A percentile compares a stretch with the other conserved stretches of the same genome.
phyloP scores from a whole-genome alignment of 2,888 invertebrate species.

The Uloborus plumipes region DNA sequence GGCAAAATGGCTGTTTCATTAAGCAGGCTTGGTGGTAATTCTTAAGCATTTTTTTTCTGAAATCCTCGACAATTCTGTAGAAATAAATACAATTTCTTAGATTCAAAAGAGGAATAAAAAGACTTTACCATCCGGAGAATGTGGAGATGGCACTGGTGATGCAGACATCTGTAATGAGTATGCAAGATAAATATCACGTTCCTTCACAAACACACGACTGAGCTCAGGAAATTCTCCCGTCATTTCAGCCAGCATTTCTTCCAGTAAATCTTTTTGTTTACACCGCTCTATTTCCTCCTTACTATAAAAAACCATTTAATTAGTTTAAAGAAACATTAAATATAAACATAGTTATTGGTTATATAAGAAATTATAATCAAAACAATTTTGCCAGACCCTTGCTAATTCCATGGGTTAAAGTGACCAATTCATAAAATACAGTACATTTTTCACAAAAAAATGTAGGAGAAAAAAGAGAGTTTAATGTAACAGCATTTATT shows the following conservation, averaged over 20 bases:
- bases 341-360: too few relatives aligned
- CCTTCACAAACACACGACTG: slow-evolving; percentile 91
- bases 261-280: slow-evolving; percentile 90
- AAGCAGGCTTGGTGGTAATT: too few relatives aligned
- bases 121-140: slow-evolving; percentile 17
- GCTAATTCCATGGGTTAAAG: too few relatives aligned
- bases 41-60: too few relatives aligned
- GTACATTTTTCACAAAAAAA: too few relatives aligned
- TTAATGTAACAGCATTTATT: too few relatives aligned
- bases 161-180: slow-evolving; percentile 86
- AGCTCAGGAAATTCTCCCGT: slow-evolving; percentile 93
- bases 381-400: too few relatives aligned
- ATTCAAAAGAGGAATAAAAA: not conserved
- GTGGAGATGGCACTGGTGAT: slow-evolving; percentile 67
- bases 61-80: not conserved
- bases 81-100: not conserved
- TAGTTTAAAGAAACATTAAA: too few relatives aligned
- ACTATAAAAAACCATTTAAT: slow-evolving; percentile 73
- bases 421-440: too few relatives aligned
- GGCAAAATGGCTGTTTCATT: too few relatives aligned
- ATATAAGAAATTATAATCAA: too few relatives aligned
- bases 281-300: slow-evolving; percentile 94
- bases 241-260: slow-evolving; percentile 92
- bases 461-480: too few relatives aligned
- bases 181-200: slow-evolving; percentile 91